These are phyloP conservation scores for Drosophila nigricruria DNA, from an alignment of 2,888 invertebrate species.

Conservation along the genomic window DNA sequence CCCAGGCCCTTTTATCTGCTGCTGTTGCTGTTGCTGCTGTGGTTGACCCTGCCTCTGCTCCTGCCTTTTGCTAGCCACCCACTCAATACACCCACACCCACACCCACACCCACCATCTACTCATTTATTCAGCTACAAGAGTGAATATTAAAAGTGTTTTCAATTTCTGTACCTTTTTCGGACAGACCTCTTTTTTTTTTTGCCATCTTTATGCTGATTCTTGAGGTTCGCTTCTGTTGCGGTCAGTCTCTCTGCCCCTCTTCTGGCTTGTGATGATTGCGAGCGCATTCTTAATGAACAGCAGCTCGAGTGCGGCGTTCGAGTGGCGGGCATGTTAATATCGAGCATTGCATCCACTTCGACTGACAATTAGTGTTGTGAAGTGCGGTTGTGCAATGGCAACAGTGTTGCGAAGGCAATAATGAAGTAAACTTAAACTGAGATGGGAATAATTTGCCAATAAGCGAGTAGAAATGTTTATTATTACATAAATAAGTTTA, in stretches of 20 bases:
- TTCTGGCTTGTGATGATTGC: slow-evolving; percentile 70
- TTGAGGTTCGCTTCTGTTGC: slow-evolving; percentile 25
- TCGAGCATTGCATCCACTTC: neutral
- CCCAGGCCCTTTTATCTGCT: slow-evolving; percentile 58
- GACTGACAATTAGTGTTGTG: slow-evolving; percentile 11
- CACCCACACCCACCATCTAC: slow-evolving; percentile 7
- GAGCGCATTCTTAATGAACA: slow-evolving; percentile 54
- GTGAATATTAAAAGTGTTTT: slow-evolving; percentile 77
- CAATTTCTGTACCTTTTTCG: slow-evolving; percentile 66
- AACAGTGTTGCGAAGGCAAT: slow-evolving; percentile 22
- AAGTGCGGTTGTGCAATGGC: slow-evolving; percentile 6
- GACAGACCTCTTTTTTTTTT: slow-evolving; percentile 37
- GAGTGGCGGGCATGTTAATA: slow-evolving; percentile 16
- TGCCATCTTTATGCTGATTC: slow-evolving; percentile 19
- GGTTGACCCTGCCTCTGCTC: slow-evolving; percentile 20
- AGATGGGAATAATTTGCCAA: neutral
- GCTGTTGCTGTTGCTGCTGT: slow-evolving; percentile 20
- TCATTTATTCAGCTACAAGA: slow-evolving; percentile 75
- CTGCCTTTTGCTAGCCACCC: slow-evolving; percentile 14
- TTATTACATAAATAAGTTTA: neutral
- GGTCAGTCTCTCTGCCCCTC: slow-evolving; percentile 12
- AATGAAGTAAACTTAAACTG: neutral
- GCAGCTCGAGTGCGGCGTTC: slow-evolving; percentile 31
- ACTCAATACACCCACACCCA: slow-evolving; percentile 16
- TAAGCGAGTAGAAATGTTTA: neutral